These are phyloP conservation scores for Pristionchus japonicus DNA, from an alignment of 2,888 invertebrate genomes.

Conservation along the genomic window DNA sequence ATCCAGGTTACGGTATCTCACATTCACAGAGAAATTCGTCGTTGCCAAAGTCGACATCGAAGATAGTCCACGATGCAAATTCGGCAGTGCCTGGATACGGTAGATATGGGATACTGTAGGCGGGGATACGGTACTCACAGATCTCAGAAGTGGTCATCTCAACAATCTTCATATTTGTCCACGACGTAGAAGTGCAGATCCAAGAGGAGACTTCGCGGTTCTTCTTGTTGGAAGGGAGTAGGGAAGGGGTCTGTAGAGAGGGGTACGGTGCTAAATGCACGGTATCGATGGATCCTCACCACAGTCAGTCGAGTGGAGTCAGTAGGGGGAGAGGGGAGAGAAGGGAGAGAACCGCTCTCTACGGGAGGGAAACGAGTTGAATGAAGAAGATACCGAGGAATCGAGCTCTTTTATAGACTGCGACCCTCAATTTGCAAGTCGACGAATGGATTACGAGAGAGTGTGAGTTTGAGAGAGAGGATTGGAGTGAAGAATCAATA, in stretches of 20 bases:
- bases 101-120: no score
- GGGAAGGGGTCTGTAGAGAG: not conserved
- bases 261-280: no score
- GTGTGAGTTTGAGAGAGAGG: not conserved
- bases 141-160: not conserved
- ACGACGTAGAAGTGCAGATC: not conserved
- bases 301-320: conserved; percentile 5
- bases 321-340: not conserved
- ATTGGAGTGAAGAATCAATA: no score
- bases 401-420: not conserved
- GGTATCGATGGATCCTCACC: not conserved
- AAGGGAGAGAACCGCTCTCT: not conserved
- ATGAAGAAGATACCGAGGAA: not conserved
- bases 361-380: not conserved
- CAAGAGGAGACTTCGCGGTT: not conserved
- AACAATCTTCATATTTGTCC: not conserved
- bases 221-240: not conserved
- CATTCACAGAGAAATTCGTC: not conserved
- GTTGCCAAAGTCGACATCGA: not conserved
- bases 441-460: not conserved
- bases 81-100: not conserved
- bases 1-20: not conserved
- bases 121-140: not conserved
- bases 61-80: not conserved
- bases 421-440: not conserved